Evolutionary conservation across 37 sponge, comb jelly and placozoan genomes (phyloP).

Genomic region (Ianthella basta): DNA sequence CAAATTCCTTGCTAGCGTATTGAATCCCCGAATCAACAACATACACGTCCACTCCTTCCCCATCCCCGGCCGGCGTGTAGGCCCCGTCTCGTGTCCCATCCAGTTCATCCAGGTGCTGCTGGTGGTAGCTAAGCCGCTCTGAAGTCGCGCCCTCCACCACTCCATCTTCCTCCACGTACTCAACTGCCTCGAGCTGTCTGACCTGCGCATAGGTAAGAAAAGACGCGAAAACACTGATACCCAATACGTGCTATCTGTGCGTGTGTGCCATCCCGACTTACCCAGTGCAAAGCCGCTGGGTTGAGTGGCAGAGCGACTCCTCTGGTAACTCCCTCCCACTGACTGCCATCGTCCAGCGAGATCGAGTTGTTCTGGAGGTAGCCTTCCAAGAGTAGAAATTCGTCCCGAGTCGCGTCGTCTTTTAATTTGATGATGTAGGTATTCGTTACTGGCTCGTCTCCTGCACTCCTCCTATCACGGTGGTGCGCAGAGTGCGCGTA

Average conservation of each 20-base stretch:
- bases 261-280: background rate
- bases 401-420: background rate
- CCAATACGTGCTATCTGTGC: too few relatives aligned
- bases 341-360: too few relatives aligned
- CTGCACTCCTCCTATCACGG: too few relatives aligned
- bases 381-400: background rate
- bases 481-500: too few relatives aligned
- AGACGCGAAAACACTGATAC: background rate
- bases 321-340: background rate
- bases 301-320: background rate
- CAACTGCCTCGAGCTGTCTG: background rate
- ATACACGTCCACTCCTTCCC: conserved; percentile 18
- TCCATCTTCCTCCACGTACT: conserved; percentile 21
- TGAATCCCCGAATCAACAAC: conserved; percentile 10
- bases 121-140: background rate
- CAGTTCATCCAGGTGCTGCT: background rate
- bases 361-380: background rate
- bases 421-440: background rate
- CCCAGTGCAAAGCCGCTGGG: background rate
- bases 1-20: conserved; percentile 1
- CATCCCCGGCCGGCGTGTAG: background rate
- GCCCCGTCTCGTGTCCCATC: background rate
- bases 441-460: background rate
- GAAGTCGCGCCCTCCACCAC: background rate
- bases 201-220: background rate